phyloP scores from a whole-genome alignment of 1,140 invertebrate species.

The Trachelipus rathkii region DNA sequence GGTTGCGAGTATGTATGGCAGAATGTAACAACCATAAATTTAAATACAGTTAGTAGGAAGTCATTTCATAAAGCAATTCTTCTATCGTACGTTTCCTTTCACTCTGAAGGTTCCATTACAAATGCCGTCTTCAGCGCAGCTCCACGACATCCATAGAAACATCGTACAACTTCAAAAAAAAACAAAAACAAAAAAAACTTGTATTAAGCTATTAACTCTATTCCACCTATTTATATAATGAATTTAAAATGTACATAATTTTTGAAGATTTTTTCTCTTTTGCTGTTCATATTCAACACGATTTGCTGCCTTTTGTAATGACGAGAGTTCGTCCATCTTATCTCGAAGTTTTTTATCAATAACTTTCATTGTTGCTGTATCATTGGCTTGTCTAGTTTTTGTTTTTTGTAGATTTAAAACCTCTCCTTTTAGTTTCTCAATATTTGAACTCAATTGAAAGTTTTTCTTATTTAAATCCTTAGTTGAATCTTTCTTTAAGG shows the following conservation, averaged over 20 bases:
- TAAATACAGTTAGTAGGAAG: too few relatives aligned
- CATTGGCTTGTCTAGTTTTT: not conserved
- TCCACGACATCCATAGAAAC: too few relatives aligned
- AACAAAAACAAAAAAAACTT: too few relatives aligned
- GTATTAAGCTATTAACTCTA: too few relatives aligned
- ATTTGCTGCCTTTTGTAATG: not conserved
- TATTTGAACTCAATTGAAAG: not conserved
- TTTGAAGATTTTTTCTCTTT: not conserved
- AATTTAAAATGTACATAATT: not conserved
- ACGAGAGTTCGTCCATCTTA: not conserved
- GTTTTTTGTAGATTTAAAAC: not conserved
- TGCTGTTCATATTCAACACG: not conserved
- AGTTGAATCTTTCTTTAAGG: not conserved
- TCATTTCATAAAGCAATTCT: too few relatives aligned
- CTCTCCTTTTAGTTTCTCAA: not conserved
- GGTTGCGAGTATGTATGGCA: too few relatives aligned
- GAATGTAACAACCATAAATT: too few relatives aligned
- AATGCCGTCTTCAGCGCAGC: too few relatives aligned
- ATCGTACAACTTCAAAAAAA: too few relatives aligned
- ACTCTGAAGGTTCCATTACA: too few relatives aligned
- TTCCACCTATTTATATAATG: not conserved
- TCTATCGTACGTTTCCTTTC: too few relatives aligned
- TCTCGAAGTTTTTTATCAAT: not conserved
- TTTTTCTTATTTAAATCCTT: not conserved
- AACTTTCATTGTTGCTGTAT: not conserved